Evolutionary conservation across 1,140 invertebrate species (phyloP).

Genomic region (Drosophila insularis): DNA sequence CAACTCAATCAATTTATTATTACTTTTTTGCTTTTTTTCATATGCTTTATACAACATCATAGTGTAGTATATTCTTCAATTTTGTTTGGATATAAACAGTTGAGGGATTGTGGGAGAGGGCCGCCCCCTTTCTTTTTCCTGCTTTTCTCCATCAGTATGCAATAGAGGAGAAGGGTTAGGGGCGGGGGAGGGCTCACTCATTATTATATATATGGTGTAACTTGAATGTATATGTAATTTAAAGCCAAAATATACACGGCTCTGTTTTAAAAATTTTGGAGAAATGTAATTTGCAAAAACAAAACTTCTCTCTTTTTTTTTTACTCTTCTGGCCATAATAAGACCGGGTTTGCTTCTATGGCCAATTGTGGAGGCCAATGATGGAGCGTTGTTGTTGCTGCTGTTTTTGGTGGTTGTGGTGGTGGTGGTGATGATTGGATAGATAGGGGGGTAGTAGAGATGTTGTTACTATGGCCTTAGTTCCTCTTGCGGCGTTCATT

Average conservation of each 20-base stretch:
- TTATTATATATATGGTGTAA: slow-evolving; percentile 16
- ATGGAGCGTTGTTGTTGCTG: too few species aligned
- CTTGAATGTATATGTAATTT: slow-evolving; percentile 33
- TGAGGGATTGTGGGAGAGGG: not conserved
- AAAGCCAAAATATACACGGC: slow-evolving; percentile 47
- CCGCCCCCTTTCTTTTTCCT: too few species aligned
- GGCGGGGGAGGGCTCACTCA: not conserved
- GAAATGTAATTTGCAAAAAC: not conserved
- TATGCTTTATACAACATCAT: slow-evolving; percentile 16
- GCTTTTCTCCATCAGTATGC: too few species aligned
- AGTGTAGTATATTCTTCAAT: not conserved
- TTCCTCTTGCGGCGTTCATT: slow-evolving; percentile 70
- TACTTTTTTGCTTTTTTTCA: not conserved
- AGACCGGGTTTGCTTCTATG: not conserved
- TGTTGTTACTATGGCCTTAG: slow-evolving; percentile 30
- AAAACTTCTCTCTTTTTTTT: slow-evolving; percentile 8
- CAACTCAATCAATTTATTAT: slow-evolving; percentile 43
- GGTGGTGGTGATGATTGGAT: not conserved
- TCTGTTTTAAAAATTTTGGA: slow-evolving; percentile 1
- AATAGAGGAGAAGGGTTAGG: too few species aligned
- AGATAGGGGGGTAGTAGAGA: not conserved
- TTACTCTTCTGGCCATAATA: not conserved
- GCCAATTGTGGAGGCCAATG: slow-evolving; percentile 13
- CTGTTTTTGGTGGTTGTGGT: not conserved
- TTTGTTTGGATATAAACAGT: slow-evolving; percentile 17